A percentile compares a stretch with the other conserved stretches of the same genome.
Evolutionary conservation across 2,888 invertebrate genomes (phyloP).

Genomic region (Agonopterix arenella): DNA sequence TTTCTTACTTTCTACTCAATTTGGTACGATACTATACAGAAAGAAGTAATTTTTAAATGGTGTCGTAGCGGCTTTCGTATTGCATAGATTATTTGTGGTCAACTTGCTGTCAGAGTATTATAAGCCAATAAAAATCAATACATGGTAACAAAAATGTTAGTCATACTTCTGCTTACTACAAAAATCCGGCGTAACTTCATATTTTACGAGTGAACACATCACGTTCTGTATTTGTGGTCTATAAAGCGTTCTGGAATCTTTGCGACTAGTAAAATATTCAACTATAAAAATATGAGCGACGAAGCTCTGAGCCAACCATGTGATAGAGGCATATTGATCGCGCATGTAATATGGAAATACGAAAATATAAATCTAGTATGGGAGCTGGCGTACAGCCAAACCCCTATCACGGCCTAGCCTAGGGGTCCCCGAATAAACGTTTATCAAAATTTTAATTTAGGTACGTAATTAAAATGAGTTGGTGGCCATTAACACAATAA

Average conservation of each 20-base stretch:
- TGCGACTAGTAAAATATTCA: slow-evolving; percentile 24
- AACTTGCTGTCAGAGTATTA: no score
- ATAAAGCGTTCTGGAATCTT: slow-evolving; percentile 14
- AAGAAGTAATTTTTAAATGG: no score
- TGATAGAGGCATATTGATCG: slow-evolving; percentile 15
- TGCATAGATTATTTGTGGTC: no score
- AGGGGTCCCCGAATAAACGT: slow-evolving; percentile 9
- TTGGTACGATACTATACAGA: no score
- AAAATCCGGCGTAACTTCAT: slow-evolving; percentile 1
- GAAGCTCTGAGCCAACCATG: slow-evolving; percentile 9
- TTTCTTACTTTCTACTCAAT: no score
- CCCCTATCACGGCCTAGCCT: slow-evolving; percentile 21
- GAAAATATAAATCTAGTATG: slow-evolving; percentile 50
- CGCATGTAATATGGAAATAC: slow-evolving; percentile 32
- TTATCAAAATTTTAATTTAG: slow-evolving; percentile 8
- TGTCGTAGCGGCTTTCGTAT: no score
- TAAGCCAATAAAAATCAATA: no score
- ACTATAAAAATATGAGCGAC: slow-evolving; percentile 16
- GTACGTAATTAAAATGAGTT: slow-evolving; percentile 4
- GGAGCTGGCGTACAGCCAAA: slow-evolving; percentile 47
- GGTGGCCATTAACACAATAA: slow-evolving; percentile 4
- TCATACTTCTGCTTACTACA: neutral
- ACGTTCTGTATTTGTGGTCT: slow-evolving; percentile 20
- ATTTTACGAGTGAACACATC: slow-evolving; percentile 12
- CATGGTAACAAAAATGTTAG: no score